Conservation (phyloP, 92 coral and sea anemone genomes). For the Bergia sp. region DNA sequence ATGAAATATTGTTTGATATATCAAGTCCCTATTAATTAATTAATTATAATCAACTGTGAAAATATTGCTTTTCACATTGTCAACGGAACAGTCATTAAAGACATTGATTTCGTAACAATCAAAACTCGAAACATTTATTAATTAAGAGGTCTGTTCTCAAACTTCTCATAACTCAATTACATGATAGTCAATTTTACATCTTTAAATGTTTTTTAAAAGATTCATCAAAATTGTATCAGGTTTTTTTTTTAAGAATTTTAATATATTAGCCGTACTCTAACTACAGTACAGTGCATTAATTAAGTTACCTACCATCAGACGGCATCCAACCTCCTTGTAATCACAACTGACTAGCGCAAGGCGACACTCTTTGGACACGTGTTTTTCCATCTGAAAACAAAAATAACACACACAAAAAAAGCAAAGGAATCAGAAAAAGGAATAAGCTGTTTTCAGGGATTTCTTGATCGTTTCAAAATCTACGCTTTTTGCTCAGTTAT, state of each 20-base stretch:
- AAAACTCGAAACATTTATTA: not conserved
- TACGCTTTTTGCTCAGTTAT: no score
- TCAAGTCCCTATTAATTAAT: no score
- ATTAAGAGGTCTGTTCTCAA: not conserved
- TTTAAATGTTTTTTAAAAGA: no score
- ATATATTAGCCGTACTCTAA: not conserved
- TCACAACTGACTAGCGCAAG: not conserved
- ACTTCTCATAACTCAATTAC: no score
- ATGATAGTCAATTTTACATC: no score
- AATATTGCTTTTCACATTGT: no score
- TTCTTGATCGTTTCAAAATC: not conserved
- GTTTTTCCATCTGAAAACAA: conserved; percentile 10
- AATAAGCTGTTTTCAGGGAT: not conserved
- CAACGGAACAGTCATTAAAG: not conserved
- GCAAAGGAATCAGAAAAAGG: not conserved
- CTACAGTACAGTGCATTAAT: not conserved
- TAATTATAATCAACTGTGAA: no score
- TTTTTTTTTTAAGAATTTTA: not conserved
- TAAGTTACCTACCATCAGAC: not conserved
- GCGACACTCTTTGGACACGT: conserved; percentile 17
- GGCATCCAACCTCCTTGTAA: conserved; percentile 2
- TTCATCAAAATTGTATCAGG: no score
- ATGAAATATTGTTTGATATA: no score
- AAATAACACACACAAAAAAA: not conserved
- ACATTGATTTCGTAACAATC: not conserved